A percentile compares a stretch with the other conserved stretches of the same genome.
phyloP scores from a whole-genome alignment of 92 coral and sea anemone genomes.

The Epizoanthus stellaris region DNA sequence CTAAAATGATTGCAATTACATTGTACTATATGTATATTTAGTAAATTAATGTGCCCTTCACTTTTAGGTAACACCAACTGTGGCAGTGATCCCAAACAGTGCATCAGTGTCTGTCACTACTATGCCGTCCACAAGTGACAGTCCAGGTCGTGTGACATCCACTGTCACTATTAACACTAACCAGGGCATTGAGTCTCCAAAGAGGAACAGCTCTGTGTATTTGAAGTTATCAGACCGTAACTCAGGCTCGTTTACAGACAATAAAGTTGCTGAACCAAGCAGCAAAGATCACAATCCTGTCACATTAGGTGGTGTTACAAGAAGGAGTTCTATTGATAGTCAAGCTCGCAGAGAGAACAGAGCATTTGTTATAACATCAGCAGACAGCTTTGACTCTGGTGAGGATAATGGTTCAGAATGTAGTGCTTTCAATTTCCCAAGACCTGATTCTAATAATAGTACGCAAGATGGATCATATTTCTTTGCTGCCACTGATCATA shows the following conservation, averaged over 20 bases:
- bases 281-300: not conserved
- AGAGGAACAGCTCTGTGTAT: slow-evolving; percentile 30
- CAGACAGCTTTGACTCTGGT: slow-evolving; percentile 55
- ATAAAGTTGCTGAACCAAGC: slow-evolving; percentile 41
- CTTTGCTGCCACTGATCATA: slow-evolving; percentile 87
- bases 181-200: slow-evolving; percentile 37
- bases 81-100: slow-evolving; percentile 3
- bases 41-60: not conserved
- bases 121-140: slow-evolving; percentile 36
- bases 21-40: not conserved
- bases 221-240: slow-evolving; percentile 25
- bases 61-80: slow-evolving; percentile 32
- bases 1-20: no score
- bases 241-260: slow-evolving; percentile 37
- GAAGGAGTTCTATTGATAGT: slow-evolving; percentile 82
- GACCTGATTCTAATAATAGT: slow-evolving; percentile 20
- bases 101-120: slow-evolving; percentile 19
- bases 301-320: slow-evolving; percentile 53
- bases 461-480: slow-evolving; percentile 78
- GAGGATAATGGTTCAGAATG: slow-evolving; percentile 57
- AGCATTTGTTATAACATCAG: slow-evolving; percentile 75
- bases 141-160: slow-evolving; percentile 66
- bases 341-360: slow-evolving; percentile 77
- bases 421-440: slow-evolving; percentile 38
- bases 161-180: slow-evolving; percentile 69